These are phyloP conservation scores for Dasyornis broadbenti DNA, from an alignment of 2,113 vertebrate genomes.

Conservation along the genomic window DNA sequence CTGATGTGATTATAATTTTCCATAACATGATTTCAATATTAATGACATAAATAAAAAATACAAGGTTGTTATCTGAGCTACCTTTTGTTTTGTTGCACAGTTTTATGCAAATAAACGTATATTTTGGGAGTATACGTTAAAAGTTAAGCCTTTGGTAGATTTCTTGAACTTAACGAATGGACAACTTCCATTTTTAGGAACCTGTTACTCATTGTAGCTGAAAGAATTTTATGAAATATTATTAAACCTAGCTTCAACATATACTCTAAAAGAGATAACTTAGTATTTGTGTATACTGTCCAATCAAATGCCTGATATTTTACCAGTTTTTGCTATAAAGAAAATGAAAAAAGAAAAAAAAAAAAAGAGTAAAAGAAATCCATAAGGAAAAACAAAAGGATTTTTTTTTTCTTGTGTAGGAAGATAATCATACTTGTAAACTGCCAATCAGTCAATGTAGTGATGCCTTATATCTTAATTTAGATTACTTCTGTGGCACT, in stretches of 20 bases:
- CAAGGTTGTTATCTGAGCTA: not conserved
- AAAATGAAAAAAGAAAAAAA: not conserved
- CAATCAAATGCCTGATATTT: not conserved
- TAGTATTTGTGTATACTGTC: not conserved
- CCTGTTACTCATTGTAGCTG: not conserved
- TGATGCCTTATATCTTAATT: not conserved
- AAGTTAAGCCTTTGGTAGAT: not conserved
- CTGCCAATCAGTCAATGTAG: not conserved
- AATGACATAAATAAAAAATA: not conserved
- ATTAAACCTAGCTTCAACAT: not conserved
- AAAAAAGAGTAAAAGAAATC: not conserved
- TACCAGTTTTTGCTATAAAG: not conserved
- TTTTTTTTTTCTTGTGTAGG: not conserved
- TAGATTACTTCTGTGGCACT: not conserved
- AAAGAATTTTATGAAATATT: slow-evolving; percentile 1
- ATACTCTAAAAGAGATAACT: not conserved
- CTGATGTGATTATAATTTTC: not conserved
- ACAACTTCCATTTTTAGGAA: not conserved
- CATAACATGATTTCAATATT: not conserved
- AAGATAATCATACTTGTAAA: not conserved
- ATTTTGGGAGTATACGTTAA: not conserved
- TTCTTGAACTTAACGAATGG: slow-evolving; percentile 1
- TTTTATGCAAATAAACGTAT: not conserved
- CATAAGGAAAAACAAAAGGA: not conserved
- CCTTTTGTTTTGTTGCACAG: not conserved